Conservation (phyloP, 2,113 vertebrate genomes). For the Odontophorus gujanensis region DNA sequence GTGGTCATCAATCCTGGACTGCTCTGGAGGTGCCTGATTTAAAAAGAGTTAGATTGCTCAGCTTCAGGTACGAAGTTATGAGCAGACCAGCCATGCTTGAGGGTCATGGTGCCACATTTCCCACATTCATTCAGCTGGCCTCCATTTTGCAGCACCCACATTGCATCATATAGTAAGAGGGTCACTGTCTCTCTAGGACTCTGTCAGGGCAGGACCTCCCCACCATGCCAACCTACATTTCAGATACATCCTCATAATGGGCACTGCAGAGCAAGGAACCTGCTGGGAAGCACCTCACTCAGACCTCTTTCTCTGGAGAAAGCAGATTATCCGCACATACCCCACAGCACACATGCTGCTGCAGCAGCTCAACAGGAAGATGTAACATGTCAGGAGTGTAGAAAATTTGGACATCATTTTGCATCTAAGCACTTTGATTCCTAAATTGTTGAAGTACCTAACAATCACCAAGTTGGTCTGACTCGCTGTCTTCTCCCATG, state of each 20-base stretch:
- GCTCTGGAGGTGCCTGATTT: neutral
- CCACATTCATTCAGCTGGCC: neutral
- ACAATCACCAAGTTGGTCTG: neutral
- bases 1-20: neutral
- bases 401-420: neutral
- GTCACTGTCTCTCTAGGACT: neutral
- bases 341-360: fast-evolving
- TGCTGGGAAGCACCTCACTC: neutral
- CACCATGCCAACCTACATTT: neutral
- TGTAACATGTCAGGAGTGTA: neutral
- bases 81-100: neutral
- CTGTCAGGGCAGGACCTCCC: neutral
- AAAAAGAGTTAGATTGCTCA: neutral
- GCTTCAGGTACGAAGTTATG: neutral
- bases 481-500: neutral
- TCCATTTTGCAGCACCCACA: neutral
- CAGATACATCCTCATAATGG: neutral
- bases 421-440: neutral
- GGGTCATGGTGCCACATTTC: neutral
- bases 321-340: no score
- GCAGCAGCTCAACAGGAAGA: neutral
- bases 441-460: neutral
- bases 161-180: neutral
- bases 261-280: neutral
- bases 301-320: neutral